Evolutionary conservation across 37 sponge, comb jelly and placozoan genomes (phyloP).

Genomic region (Ephydatia muelleri): DNA sequence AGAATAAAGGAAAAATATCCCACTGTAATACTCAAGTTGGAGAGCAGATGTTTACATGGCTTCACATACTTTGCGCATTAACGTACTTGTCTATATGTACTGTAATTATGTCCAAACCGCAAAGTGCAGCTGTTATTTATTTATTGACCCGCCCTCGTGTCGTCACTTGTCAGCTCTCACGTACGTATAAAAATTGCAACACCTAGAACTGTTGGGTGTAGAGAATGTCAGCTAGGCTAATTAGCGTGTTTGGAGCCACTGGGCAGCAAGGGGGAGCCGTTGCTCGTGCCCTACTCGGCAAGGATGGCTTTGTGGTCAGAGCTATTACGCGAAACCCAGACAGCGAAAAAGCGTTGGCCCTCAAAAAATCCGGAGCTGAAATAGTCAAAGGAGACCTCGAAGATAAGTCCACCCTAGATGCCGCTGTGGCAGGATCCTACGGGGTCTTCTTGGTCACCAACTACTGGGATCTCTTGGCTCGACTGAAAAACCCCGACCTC

Average conservation of each 20-base stretch:
- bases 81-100: no score
- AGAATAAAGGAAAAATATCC: no score
- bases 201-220: no score
- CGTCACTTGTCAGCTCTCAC: no score
- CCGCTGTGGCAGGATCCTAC: constrained; percentile 45
- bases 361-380: constrained; percentile 48
- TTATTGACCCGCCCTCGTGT: no score
- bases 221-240: not conserved
- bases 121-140: no score
- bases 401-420: constrained; percentile 26
- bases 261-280: constrained; percentile 74
- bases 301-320: constrained; percentile 49
- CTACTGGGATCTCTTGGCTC: constrained; percentile 42
- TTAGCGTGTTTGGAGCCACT: constrained; percentile 77
- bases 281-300: constrained; percentile 44
- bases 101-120: no score
- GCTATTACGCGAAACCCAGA: constrained; percentile 75
- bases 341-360: constrained; percentile 54
- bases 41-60: no score
- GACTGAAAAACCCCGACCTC: constrained; percentile 13
- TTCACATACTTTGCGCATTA: no score
- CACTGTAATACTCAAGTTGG: no score
- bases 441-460: constrained; percentile 76
- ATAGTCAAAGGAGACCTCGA: constrained; percentile 46
- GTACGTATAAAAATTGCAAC: no score